These are phyloP conservation scores for Paramuricea clavata DNA, from an alignment of 92 coral and sea anemone genomes.

Conservation along the genomic window DNA sequence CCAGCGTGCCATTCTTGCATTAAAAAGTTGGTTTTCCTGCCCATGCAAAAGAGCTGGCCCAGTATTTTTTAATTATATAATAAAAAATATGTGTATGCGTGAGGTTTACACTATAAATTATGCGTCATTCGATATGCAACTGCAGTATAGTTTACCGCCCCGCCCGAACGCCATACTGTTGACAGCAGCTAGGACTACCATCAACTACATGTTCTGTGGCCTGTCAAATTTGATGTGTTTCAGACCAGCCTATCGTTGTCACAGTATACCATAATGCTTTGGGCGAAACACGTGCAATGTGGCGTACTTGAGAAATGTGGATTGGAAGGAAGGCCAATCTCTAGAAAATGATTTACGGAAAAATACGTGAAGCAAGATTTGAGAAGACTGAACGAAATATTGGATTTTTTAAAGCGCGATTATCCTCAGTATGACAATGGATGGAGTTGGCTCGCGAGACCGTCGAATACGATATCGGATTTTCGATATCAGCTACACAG, in stretches of 20 bases:
- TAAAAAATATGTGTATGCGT: too few relatives aligned
- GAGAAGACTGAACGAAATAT: neutral
- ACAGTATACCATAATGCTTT: neutral
- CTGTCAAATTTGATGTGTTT: too few relatives aligned
- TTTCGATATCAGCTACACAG: neutral
- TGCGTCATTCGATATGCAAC: too few relatives aligned
- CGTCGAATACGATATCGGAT: neutral
- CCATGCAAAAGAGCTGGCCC: too few relatives aligned
- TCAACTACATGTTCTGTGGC: too few relatives aligned
- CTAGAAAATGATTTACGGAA: neutral
- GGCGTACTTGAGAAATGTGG: neutral
- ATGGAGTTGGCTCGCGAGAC: neutral
- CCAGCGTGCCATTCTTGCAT: too few relatives aligned
- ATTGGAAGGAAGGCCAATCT: slow-evolving; percentile 3
- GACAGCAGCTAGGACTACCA: too few relatives aligned
- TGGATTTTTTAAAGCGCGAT: slow-evolving; percentile 1
- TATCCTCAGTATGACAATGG: neutral
- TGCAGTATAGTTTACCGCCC: too few relatives aligned
- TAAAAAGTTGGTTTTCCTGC: too few relatives aligned
- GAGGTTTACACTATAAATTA: too few relatives aligned
- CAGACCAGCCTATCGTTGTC: neutral
- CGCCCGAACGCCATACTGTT: too few relatives aligned
- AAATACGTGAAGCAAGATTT: neutral
- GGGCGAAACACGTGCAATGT: neutral
- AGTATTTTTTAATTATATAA: too few relatives aligned